Conservation (phyloP, 2,797 vertebrate genomes). For the Acrocephalus scirpaceus region DNA sequence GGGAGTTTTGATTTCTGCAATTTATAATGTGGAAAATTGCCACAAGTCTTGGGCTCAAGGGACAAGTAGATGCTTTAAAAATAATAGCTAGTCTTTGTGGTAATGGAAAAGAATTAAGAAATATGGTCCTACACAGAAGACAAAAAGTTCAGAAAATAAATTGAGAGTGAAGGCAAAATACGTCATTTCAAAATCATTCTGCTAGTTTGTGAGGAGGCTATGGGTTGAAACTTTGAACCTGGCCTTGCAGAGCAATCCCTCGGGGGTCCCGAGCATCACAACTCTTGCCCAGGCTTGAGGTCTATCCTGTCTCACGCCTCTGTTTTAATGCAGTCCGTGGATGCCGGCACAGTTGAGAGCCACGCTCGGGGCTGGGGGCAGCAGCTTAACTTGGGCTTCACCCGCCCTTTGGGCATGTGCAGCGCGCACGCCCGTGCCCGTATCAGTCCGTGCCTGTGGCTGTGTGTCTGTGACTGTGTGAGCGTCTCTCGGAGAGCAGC, state of each 20-base stretch:
- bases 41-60: neutral
- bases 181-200: neutral
- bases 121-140: neutral
- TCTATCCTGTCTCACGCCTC: neutral
- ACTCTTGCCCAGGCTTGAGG: neutral
- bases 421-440: neutral
- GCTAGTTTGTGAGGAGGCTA: neutral
- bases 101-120: neutral
- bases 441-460: neutral
- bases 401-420: neutral
- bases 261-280: rapidly evolving
- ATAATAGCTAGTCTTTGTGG: neutral
- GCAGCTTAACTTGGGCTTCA: neutral
- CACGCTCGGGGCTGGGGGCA: rapidly evolving
- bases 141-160: neutral
- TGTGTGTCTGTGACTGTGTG: neutral
- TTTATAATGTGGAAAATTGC: neutral
- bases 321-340: rapidly evolving
- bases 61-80: neutral
- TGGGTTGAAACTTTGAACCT: neutral
- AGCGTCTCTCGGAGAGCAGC: neutral
- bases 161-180: neutral
- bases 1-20: neutral
- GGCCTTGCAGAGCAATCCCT: rapidly evolving
- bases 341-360: rapidly evolving